These are phyloP conservation scores for Albula glossodonta DNA, from an alignment of 2,113 vertebrate genomes.

Conservation along the genomic window DNA sequence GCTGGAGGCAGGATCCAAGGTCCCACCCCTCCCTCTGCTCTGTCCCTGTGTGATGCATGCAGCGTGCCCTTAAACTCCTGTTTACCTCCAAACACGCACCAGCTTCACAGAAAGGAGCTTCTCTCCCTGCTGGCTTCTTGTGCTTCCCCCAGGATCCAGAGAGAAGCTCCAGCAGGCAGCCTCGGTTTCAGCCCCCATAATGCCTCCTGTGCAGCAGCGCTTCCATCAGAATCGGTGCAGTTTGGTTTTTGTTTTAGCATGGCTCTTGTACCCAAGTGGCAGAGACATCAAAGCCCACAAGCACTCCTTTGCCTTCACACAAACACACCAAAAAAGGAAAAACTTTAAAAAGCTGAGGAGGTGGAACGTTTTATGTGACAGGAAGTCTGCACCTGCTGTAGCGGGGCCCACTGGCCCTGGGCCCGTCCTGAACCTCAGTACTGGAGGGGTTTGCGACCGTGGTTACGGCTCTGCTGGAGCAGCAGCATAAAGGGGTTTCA, in stretches of 20 bases:
- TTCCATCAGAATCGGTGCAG: background rate
- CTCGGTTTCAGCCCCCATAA: background rate
- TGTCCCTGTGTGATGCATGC: background rate
- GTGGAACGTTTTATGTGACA: background rate
- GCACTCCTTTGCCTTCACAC: background rate
- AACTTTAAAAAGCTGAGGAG: background rate
- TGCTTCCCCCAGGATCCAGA: background rate
- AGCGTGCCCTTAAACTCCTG: no score
- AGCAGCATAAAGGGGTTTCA: background rate
- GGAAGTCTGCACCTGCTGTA: background rate
- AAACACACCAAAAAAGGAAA: background rate
- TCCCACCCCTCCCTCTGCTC: background rate
- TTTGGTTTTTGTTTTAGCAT: background rate
- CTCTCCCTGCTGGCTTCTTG: no score
- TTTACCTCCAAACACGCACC: no score
- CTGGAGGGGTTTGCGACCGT: no score
- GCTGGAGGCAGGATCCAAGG: background rate
- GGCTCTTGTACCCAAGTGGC: background rate
- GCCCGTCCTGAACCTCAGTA: no score
- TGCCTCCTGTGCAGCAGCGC: background rate
- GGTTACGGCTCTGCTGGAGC: background rate
- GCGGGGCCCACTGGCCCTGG: no score
- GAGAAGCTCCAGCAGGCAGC: background rate
- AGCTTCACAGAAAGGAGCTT: no score
- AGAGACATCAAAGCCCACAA: background rate